Evolutionary conservation across 1,140 invertebrate genomes (phyloP), one percentile per base, ranked within the genome.

Genomic region (Cyrtorhinus lividipennis): DNA sequence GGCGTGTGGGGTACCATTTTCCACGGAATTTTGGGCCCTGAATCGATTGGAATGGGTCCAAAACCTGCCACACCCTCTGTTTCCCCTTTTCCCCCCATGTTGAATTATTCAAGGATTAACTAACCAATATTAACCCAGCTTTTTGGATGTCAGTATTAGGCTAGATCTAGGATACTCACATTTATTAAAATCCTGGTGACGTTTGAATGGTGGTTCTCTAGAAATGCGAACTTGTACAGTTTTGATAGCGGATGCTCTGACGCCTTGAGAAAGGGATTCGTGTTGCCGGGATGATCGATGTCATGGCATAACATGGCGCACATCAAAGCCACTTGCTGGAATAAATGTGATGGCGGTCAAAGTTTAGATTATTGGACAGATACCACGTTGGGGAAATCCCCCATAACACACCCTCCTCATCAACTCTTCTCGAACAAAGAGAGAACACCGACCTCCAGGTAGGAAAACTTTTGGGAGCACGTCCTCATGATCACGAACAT

Each of bases 241-340:
- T 69, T 68, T 0, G 77, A 65, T 8, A 81, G 68, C 2, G 73
- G 72, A 63, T 80, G 74, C 53, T 78, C 75, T 20, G 71, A 73
- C 8, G 77, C 65, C 53, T 74, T 63, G 1, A 81, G 69, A 70
- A 76, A 81, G 67, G 78, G 80, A 69, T 82, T 82, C 57, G 79
- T 80, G 62, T 73, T 74, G 2, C 79, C 80, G 0, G 74, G 74
- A 68, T 81, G 79, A 68, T 81, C 79, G 27, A 81, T 64, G 66
- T 81, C 80, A 68, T 81, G 80, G 67, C 78, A 77, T 0, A 80
- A 65, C 0, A 77, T 75, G 2, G 78, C 74, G 22, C 81, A 67
- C 70, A 80, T 74, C 15, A 81, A 68, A 0, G 74, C 74, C 62
- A 75, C 71, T 2, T 71, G 72, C 79, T 80, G 64, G 18, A 68